Conservation (phyloP, 2,113 vertebrate genomes). For the Pluvialis apricaria region DNA sequence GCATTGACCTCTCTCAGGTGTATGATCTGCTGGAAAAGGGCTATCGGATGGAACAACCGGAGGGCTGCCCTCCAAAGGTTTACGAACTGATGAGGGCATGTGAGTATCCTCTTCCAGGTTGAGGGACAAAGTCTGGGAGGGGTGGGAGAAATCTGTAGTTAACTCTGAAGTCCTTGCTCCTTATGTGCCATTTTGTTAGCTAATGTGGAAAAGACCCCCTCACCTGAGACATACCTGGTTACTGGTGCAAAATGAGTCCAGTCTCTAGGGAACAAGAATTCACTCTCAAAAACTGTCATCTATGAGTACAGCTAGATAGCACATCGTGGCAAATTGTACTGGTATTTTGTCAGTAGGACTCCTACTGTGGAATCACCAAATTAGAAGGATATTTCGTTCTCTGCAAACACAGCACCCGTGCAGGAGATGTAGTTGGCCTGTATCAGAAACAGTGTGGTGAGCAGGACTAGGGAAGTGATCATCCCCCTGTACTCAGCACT, state of each 20-base stretch:
- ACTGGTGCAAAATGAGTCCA: neutral
- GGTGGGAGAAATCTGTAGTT: neutral
- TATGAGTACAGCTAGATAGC: neutral
- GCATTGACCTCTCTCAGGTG: slow-evolving; percentile 97
- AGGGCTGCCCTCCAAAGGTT: slow-evolving; percentile 97
- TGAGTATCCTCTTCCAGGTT: slow-evolving; percentile 73
- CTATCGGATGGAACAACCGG: slow-evolving; percentile 98
- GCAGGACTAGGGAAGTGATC: no score
- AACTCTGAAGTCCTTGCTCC: neutral
- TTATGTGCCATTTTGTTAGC: neutral
- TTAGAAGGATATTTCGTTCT: neutral
- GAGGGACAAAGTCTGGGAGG: neutral
- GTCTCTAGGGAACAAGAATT: neutral
- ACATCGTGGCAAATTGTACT: neutral
- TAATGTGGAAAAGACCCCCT: neutral
- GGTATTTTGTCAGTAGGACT: neutral
- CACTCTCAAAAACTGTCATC: neutral
- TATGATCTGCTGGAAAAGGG: slow-evolving; percentile 98
- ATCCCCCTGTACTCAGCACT: no score
- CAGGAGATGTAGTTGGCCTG: accelerated
- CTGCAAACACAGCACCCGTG: neutral
- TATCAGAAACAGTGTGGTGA: no score
- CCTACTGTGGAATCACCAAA: neutral
- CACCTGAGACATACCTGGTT: neutral
- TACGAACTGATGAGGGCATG: slow-evolving; percentile 99